These are phyloP conservation scores for Tachysurus vachellii DNA, from an alignment of 2,113 vertebrate species.

Conservation along the genomic window DNA sequence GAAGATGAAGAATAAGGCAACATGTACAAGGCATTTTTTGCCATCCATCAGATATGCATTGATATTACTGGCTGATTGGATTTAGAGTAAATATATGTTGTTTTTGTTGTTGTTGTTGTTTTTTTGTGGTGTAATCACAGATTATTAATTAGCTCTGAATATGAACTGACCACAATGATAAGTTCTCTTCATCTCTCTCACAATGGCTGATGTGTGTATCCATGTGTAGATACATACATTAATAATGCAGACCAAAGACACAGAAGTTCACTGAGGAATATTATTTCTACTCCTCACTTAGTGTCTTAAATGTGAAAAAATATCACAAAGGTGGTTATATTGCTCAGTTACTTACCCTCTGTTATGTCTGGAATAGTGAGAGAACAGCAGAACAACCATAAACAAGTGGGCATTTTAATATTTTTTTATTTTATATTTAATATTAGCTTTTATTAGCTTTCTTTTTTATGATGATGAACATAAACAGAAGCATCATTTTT, in stretches of 20 bases:
- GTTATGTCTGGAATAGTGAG: background rate
- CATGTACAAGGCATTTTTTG: background rate
- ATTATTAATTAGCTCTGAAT: too few species aligned
- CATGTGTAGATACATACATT: background rate
- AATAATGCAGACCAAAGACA: background rate
- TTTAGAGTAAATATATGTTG: background rate
- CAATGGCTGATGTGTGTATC: too few species aligned
- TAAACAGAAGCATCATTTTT: background rate
- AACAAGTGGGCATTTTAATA: background rate
- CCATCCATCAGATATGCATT: background rate
- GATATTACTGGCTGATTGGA: background rate
- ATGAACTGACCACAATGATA: too few species aligned
- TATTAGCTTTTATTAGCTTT: background rate
- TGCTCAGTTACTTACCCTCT: background rate
- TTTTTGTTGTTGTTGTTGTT: background rate
- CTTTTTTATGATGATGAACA: background rate
- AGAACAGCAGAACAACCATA: background rate
- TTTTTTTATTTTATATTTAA: too few species aligned
- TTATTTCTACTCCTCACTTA: background rate
- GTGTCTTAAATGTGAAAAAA: background rate
- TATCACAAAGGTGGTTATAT: background rate
- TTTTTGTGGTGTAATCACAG: background rate
- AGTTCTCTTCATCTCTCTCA: too few species aligned
- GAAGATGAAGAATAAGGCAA: background rate
- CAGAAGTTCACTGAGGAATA: background rate